A percentile compares a stretch with the other conserved stretches of the same genome.
These are phyloP conservation scores for Ctenodactylus gundi DNA, from an alignment of 2,113 vertebrate genomes.

Conservation along the genomic window DNA sequence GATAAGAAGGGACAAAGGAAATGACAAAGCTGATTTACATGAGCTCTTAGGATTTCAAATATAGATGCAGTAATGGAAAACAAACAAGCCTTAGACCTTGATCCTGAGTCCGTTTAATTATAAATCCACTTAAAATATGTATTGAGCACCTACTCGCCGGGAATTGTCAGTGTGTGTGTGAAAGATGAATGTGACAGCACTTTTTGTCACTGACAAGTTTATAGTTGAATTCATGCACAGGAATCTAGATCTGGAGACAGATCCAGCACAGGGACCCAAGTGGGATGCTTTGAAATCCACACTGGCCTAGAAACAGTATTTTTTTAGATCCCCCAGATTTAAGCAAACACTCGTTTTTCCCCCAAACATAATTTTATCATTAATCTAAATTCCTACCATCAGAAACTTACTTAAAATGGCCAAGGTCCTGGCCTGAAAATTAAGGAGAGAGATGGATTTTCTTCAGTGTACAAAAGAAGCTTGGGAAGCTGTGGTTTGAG, in stretches of 20 bases:
- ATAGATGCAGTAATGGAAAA: background rate
- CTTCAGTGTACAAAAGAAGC: background rate
- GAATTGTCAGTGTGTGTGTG: background rate
- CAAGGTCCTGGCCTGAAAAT: background rate
- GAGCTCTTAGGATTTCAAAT: background rate
- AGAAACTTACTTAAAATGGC: background rate
- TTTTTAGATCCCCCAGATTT: background rate
- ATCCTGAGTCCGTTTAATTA: background rate
- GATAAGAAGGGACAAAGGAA: background rate
- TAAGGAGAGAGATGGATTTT: background rate
- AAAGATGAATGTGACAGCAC: background rate
- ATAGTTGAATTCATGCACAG: background rate
- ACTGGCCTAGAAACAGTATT: background rate
- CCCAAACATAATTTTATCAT: background rate
- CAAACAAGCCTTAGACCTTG: background rate
- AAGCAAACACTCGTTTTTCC: background rate
- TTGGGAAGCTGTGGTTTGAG: background rate
- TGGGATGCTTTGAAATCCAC: background rate
- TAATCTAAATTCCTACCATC: background rate
- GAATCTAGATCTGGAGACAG: background rate
- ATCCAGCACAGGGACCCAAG: background rate
- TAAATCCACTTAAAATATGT: background rate
- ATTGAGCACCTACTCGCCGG: background rate
- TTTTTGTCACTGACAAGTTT: background rate
- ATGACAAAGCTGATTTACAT: background rate